Base-by-base conservation (phyloP, 2,888 invertebrate species). In the Epirrhoe tristata region DNA sequence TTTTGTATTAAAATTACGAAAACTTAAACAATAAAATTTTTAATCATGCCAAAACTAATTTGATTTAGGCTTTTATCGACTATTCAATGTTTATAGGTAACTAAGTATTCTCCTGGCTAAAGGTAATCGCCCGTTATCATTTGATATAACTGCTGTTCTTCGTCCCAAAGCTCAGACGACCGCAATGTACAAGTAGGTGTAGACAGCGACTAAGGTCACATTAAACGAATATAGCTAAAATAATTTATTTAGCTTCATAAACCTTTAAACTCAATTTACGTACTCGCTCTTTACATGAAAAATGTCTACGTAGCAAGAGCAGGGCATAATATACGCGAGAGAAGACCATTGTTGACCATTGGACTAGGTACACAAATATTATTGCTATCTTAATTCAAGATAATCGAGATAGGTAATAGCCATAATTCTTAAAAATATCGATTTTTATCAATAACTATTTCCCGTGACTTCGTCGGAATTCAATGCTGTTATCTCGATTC, bases 101-200 rank as follows among this genome's bases (percentile, higher is more conserved):
- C 36, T 14, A 14, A 1, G 6, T 39, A 10, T 10, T 8, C 8
- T 8, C 3, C 10, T n/a, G 6, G 14, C 5, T 48, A 16, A 16
- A 2, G 6, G 6, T 48, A 48, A 16, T 6, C 48, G 16, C 16
- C 6, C 14, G 48, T 48, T 48, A 48, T 48, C 48, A 0, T 14
- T 16, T 48, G 48, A 16, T 48, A 16, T 4, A 16, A 14, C 14
- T 14, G 48, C 16, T 48, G 48, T 48, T 48, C 48, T 48, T 48
- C 14, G 48, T 48, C 48, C 48, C 48, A 1, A 16, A 48, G 14
- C 48, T 46, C 51, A 58, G 58, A 52, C 58, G 51, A 58, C 51
- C 58, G 51, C 58, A n/a, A 10, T 56, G 12, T 58, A 46, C 16
- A n/a, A 58, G 6, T 32, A 43, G 12, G 39, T 43, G 39, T 43